Evolutionary conservation across 2,113 vertebrate species (phyloP), one percentile per base, ranked within the genome.

Genomic region (Cariama cristata): DNA sequence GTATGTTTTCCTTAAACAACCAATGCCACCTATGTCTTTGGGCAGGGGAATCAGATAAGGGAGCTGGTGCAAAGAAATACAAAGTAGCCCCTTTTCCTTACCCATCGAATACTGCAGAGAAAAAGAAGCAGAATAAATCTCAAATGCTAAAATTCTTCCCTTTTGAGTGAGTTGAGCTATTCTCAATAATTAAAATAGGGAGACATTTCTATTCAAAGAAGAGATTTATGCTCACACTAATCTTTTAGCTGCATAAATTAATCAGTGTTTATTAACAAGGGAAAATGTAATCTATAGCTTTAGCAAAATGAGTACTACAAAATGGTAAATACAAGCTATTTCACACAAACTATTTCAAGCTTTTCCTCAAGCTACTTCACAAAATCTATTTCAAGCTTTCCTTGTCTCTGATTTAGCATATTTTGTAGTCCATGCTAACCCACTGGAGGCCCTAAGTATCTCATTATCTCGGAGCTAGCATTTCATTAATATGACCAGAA

Each of bases 401-500:
- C 4, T 14, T 79, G 69, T 58, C 56, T 74, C 86, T 84, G 50
- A 79, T 80, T 80, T 88, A 84, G 56, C 40, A 52, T 52, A 44
- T 93, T 93, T 93, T 92, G 35, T 74, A 64, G 64, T 40, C 68
- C 56, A 12, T 47, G 68, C 47, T 95, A 93, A 88, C 12, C 44
- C 32, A 72, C 44, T 33, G 72, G 68, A 74, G 86, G 42, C 88
- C 62, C 1, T 76, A 87, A 91, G 77, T 83, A 59, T 93, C 88
- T 90, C 67, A 84, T 91, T 92, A 84, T 90, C 60, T 88, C 20
- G 3, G 33, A 91, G n/a, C 44, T 79, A 76, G 27, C 33, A 30
- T 69, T 92, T 93, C 86, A 91, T 91, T 97, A 89, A 91, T 84
- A 67, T 45, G 68, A 58, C 69, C 74, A 80, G 85, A 92, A 86